Conservation (phyloP, 2,113 vertebrate genomes). For the Calyptomena viridis region DNA sequence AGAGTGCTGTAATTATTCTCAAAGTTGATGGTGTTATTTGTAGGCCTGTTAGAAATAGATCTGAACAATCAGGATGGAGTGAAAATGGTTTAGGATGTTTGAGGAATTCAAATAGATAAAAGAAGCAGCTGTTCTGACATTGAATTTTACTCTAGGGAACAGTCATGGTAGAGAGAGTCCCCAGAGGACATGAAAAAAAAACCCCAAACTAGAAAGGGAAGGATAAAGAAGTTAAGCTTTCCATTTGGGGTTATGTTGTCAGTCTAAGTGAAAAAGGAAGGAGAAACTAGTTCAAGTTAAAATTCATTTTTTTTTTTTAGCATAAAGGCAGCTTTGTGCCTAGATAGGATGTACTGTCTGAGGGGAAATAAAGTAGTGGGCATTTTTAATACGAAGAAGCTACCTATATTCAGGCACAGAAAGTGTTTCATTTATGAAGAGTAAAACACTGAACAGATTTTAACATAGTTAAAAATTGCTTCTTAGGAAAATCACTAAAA, state of each 20-base stretch:
- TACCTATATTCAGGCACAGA: background rate
- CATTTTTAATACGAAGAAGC: background rate
- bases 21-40: background rate
- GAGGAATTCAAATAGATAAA: background rate
- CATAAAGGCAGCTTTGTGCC: background rate
- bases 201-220: background rate
- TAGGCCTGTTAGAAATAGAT: background rate
- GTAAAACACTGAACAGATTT: background rate
- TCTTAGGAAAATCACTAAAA: background rate
- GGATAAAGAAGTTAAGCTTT: background rate
- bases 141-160: background rate
- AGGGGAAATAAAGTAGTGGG: background rate
- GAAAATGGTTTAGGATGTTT: background rate
- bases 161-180: background rate
- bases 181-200: background rate
- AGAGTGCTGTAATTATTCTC: background rate
- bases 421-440: background rate
- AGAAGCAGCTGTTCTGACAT: background rate
- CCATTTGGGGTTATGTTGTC: background rate
- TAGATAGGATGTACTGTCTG: background rate
- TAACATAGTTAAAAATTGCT: background rate
- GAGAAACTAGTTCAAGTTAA: background rate
- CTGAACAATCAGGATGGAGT: background rate
- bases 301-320: background rate
- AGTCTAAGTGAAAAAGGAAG: background rate